These are phyloP conservation scores for Boloria selene DNA, from an alignment of 2,888 invertebrate genomes.

Conservation along the genomic window DNA sequence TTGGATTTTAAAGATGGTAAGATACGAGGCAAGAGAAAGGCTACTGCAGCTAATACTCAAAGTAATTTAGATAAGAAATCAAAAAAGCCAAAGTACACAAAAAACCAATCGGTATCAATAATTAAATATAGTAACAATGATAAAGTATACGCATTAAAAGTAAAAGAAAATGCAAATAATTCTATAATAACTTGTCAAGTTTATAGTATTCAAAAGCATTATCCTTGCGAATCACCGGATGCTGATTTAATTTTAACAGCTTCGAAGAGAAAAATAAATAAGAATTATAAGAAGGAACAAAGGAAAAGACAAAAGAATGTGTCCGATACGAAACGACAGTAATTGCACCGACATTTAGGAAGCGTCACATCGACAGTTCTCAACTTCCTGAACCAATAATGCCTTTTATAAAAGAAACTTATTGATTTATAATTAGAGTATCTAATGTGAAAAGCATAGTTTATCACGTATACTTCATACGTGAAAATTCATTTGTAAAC, in stretches of 20 bases:
- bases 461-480: not conserved
- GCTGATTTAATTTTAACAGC: conserved; percentile 50
- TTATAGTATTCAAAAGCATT: conserved; percentile 58
- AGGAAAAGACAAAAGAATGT: conserved; percentile 41
- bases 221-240: conserved; percentile 56
- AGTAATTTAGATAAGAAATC: conserved; percentile 33
- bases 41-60: conserved; percentile 15
- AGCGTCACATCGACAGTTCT: conserved; percentile 56
- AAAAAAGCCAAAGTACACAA: conserved; percentile 47
- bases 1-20: conserved; percentile 42
- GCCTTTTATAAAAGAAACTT: conserved; percentile 60
- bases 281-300: conserved; percentile 50
- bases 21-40: conserved; percentile 48
- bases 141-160: conserved; percentile 59
- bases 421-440: conserved; percentile 20
- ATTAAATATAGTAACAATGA: conserved; percentile 59
- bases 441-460: not conserved
- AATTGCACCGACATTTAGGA: conserved; percentile 47
- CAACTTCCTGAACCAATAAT: conserved; percentile 59
- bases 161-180: conserved; percentile 52
- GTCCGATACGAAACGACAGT: conserved; percentile 36
- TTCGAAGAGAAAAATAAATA: conserved; percentile 51
- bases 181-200: conserved; percentile 52
- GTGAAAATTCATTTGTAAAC: not conserved
- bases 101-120: conserved; percentile 52